Evolutionary conservation across 2,113 vertebrate species (phyloP).

Genomic region (Pungitius pungitius): DNA sequence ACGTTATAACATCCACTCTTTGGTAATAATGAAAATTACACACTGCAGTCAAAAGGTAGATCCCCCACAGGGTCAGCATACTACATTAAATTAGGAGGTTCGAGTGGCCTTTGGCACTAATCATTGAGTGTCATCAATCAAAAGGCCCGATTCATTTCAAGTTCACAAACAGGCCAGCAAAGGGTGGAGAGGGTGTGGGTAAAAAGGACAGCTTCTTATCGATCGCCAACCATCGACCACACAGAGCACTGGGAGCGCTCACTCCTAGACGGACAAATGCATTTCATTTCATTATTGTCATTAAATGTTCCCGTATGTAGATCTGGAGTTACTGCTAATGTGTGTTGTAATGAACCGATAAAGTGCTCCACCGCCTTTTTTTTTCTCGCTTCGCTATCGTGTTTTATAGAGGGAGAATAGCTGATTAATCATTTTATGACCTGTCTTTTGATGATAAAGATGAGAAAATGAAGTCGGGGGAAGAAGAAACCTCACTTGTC

Average conservation of each 20-base stretch:
- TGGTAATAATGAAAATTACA: not conserved
- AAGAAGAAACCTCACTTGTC: conserved; percentile 3
- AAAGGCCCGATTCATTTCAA: conserved; percentile 24
- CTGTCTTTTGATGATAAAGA: conserved; percentile 12
- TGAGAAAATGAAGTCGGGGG: conserved; percentile 13
- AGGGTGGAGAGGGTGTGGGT: not conserved
- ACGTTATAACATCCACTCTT: not conserved
- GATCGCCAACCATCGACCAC: not conserved
- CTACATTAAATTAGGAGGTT: not conserved
- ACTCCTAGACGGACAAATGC: not conserved
- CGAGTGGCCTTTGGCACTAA: conserved; percentile 18
- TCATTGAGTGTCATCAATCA: conserved; percentile 27
- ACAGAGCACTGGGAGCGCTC: not conserved
- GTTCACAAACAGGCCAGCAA: not conserved
- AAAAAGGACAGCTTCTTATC: conserved; percentile 18
- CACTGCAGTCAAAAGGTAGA: not conserved
- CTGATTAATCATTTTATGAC: conserved; percentile 13
- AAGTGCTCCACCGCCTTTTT: conserved; percentile 7
- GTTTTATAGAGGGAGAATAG: conserved; percentile 17
- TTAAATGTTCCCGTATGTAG: conserved; percentile 2
- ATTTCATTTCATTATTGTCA: conserved; percentile 6
- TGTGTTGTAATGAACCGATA: conserved; percentile 4
- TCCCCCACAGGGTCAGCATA: not conserved
- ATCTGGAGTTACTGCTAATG: not conserved
- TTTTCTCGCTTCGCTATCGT: conserved; percentile 8